Evolutionary conservation across 2,888 invertebrate species (phyloP).

Genomic region (Serrognathus titanus): DNA sequence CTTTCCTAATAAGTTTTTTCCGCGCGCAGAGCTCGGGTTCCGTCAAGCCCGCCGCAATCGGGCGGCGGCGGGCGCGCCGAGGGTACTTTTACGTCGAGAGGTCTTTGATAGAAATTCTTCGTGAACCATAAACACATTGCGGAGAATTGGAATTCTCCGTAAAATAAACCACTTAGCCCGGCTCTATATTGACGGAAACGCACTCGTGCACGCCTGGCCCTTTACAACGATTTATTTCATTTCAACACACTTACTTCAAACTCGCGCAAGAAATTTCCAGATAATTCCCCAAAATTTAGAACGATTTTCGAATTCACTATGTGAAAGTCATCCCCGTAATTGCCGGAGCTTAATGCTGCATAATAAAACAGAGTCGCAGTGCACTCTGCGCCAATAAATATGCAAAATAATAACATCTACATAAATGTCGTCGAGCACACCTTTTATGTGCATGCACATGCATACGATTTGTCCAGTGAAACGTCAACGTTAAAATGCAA

Average conservation of each 20-base stretch:
- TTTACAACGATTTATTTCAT: too few species aligned
- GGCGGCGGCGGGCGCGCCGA: neutral
- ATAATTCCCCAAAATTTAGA: too few species aligned
- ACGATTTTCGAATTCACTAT: too few species aligned
- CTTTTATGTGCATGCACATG: conserved; percentile 3
- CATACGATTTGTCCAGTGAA: neutral
- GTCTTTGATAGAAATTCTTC: conserved; percentile 1
- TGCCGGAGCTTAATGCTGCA: neutral
- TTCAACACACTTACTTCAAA: too few species aligned
- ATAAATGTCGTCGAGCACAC: conserved; percentile 1
- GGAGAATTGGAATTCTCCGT: neutral
- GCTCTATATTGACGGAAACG: too few species aligned
- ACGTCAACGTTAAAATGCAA: neutral
- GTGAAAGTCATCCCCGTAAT: neutral
- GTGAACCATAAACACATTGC: neutral
- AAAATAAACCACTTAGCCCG: neutral
- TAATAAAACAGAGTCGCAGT: neutral
- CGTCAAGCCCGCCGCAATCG: neutral
- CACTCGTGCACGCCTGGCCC: too few species aligned
- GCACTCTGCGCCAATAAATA: neutral
- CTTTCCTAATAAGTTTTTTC: too few species aligned
- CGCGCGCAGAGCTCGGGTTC: too few species aligned
- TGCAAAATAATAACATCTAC: neutral
- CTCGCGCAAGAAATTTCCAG: too few species aligned
- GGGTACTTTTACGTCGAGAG: neutral